A percentile compares a stretch with the other conserved stretches of the same genome.
Evolutionary conservation across 1,140 invertebrate genomes (phyloP).

Genomic region (Linepithema humile): DNA sequence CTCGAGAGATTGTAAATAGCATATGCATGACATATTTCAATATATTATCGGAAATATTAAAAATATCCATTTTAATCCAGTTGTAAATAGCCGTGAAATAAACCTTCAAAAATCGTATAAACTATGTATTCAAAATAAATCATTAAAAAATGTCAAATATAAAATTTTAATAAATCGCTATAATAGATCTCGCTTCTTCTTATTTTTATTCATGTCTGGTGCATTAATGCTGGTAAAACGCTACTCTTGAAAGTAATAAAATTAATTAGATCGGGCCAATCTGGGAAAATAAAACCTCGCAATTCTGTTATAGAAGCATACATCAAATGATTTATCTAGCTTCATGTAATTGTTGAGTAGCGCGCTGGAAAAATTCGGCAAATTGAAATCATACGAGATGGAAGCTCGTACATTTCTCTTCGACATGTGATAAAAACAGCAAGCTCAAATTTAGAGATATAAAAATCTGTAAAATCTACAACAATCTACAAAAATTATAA

Average conservation of each 20-base stretch:
- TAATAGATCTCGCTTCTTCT: not conserved
- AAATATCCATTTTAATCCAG: not conserved
- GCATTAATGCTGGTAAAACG: not conserved
- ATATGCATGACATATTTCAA: not conserved
- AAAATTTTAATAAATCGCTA: not conserved
- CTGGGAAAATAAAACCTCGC: not conserved
- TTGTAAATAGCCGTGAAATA: not conserved
- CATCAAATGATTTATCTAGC: not conserved
- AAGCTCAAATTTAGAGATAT: not conserved
- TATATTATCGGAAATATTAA: slow-evolving; percentile 1
- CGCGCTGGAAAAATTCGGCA: not conserved
- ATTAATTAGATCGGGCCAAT: slow-evolving; percentile 9
- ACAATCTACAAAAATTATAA: slow-evolving; percentile 3
- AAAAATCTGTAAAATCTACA: not conserved
- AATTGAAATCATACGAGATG: not conserved
- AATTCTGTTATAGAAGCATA: not conserved
- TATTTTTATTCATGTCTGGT: not conserved
- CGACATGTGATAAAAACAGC: not conserved
- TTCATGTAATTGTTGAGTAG: slow-evolving; percentile 7
- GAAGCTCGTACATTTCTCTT: not conserved
- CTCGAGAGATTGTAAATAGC: not conserved
- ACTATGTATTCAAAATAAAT: not conserved
- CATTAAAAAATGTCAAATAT: not conserved
- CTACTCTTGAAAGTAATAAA: not conserved
- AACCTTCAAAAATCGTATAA: not conserved